Evolutionary conservation across 2,113 vertebrate species (phyloP).

Genomic region (Diadophis punctatus): DNA sequence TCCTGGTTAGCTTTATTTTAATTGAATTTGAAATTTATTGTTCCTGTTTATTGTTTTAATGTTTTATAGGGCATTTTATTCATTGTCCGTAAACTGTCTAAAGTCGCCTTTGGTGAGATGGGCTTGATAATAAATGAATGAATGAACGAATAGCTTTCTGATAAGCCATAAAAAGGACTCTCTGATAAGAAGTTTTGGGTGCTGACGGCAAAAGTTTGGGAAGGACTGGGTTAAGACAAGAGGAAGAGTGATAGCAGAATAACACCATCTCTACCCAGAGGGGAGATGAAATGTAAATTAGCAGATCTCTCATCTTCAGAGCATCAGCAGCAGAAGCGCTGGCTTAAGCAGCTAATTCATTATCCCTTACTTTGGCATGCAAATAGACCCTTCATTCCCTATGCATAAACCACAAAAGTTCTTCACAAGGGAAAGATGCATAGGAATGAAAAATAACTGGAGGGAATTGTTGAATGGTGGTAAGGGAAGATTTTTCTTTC

Average conservation of each 20-base stretch:
- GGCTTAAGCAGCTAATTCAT: conserved; percentile 42
- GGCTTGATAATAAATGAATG: not conserved
- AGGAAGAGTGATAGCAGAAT: conserved; percentile 11
- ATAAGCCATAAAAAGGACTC: not conserved
- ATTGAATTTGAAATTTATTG: not conserved
- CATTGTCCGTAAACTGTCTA: not conserved
- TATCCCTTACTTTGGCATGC: conserved; percentile 23
- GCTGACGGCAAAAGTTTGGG: not conserved
- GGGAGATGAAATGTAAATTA: conserved; percentile 43
- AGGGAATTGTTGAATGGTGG: not conserved
- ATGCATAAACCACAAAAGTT: conserved; percentile 1
- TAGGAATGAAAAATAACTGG: not conserved
- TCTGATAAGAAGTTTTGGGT: not conserved
- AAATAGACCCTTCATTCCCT: conserved; percentile 34
- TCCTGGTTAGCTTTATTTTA: not conserved
- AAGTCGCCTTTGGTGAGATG: not conserved
- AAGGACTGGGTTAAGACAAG: not conserved
- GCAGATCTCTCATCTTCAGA: conserved; percentile 13
- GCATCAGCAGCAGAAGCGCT: conserved; percentile 8
- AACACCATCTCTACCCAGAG: conserved; percentile 26
- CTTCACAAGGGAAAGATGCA: not conserved
- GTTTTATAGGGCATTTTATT: not conserved
- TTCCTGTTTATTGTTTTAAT: not conserved
- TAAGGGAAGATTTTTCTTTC: not conserved
- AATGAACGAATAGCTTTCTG: not conserved